Base-by-base conservation (phyloP, 2,888 invertebrate genomes). In the Melanargia galathea region DNA sequence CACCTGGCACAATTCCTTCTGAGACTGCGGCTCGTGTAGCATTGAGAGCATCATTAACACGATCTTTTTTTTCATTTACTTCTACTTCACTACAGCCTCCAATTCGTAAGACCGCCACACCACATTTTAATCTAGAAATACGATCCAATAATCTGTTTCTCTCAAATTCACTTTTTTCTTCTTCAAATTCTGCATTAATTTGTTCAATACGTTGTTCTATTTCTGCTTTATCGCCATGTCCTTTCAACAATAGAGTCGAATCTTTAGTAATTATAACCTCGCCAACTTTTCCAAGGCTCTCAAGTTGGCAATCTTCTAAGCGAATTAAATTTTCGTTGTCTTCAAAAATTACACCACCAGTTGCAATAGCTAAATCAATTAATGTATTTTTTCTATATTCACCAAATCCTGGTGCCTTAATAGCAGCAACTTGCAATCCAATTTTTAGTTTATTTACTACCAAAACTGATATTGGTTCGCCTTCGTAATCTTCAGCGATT, bases 1-100 rank as follows among this genome's bases (percentile, higher is more conserved):
- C 98, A 66, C 98, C 98, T 63, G 98, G 97, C 68, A 98, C 98
- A 78, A 99, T 97, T 52, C 98, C 98, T 91, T 98, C 98, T 82
- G 97, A 97, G 66, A 98, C 95, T 38, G 98, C 98, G 58, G 98
- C 98, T 54, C 97, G 93, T 0, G 98, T 98, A 30, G 98, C 98
- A 83, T 97, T 97, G 6, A 99, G 92, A 1, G 98, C 98, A 87
- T 98, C 98, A 77, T 96, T 97, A 0, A 98, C 97, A 52, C 98
- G 93, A 82, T 99, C 98, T 86, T 98, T 98, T 90, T 97, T 98
- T 89, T 98, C 98, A 77, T 96, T 97, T 0, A 98, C 97, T 90
- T 98, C 98, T 16, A 99, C 78, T 75, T 96, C 96, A 79, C 95
- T 96, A 65, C 96, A 96, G 56, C 98, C 98, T 52, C 98, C 98